phyloP scores from a whole-genome alignment of 37 sponge, comb jelly and placozoan species.

The Haliclona indistincta region DNA sequence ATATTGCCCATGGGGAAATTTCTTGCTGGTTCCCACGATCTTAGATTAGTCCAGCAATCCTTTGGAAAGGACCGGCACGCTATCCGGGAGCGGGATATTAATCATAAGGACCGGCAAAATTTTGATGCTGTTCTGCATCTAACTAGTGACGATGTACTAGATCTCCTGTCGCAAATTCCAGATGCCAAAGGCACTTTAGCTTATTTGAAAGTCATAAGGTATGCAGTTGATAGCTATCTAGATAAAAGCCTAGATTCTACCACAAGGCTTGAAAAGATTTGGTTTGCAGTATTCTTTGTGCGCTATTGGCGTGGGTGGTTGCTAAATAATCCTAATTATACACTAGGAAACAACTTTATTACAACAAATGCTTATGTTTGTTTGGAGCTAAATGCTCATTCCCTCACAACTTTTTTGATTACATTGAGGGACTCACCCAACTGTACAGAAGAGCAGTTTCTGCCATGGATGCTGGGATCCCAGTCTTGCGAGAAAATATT shows the following conservation, averaged over 20 bases:
- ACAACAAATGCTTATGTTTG: too few relatives aligned
- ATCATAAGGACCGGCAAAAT: constrained; percentile 34
- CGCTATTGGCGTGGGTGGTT: constrained; percentile 55
- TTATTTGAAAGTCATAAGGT: too few relatives aligned
- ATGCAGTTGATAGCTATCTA: too few relatives aligned
- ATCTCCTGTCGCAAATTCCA: background rate
- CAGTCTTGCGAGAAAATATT: too few relatives aligned
- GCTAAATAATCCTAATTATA: too few relatives aligned
- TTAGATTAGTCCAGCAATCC: background rate
- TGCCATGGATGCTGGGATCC: too few relatives aligned
- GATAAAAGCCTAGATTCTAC: too few relatives aligned
- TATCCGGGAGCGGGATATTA: constrained; percentile 28
- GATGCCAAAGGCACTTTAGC: constrained; percentile 2
- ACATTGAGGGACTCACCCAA: too few relatives aligned
- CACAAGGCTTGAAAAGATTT: too few relatives aligned
- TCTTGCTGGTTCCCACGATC: constrained; percentile 4
- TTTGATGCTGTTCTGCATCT: constrained; percentile 18
- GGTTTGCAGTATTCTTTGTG: constrained; percentile 45
- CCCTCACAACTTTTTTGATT: constrained; percentile 32
- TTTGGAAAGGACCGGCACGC: constrained; percentile 20
- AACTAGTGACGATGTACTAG: background rate
- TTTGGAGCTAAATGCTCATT: constrained; percentile 65
- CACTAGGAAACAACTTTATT: too few relatives aligned
- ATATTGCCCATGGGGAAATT: constrained; percentile 19
- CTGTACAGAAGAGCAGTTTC: too few relatives aligned